Conservation (phyloP, 2,797 vertebrate species). For the Catostomus latipinnis region DNA sequence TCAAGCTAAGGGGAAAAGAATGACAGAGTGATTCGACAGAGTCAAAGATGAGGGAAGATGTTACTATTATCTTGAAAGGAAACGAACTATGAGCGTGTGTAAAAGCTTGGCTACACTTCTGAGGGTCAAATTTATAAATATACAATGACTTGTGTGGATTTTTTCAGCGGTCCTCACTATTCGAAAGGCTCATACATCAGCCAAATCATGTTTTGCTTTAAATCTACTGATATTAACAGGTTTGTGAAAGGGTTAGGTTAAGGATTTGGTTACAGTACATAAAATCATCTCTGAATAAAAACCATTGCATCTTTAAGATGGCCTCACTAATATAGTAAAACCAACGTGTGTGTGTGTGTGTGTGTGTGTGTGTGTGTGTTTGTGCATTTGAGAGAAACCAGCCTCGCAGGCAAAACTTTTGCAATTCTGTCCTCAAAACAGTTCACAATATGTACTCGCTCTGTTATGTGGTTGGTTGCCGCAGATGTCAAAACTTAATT, state of each 20-base stretch:
- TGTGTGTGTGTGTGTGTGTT: neutral
- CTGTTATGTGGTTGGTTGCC: too few species aligned
- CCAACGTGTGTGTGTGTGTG: neutral
- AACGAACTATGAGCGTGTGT: too few species aligned
- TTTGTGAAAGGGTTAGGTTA: too few species aligned
- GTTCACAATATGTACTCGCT: too few species aligned
- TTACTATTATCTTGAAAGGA: conserved; percentile 30
- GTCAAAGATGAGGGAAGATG: conserved; percentile 32
- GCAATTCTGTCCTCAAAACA: neutral
- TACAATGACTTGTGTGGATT: too few species aligned
- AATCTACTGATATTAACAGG: too few species aligned
- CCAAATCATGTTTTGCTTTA: too few species aligned
- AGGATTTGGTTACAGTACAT: too few species aligned
- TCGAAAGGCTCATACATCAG: too few species aligned
- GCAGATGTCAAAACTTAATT: conserved; percentile 55
- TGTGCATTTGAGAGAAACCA: conserved; percentile 20
- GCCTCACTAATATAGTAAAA: neutral
- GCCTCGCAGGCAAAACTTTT: conserved; percentile 33
- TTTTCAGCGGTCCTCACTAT: too few species aligned
- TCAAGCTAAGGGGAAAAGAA: conserved; percentile 13
- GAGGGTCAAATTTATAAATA: too few species aligned
- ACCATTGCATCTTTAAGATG: neutral
- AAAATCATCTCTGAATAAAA: neutral
- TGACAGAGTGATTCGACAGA: conserved; percentile 36
- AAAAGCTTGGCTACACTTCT: too few species aligned